A percentile compares a stretch with the other conserved stretches of the same genome.
These are phyloP conservation scores for Pseudococcus longispinus DNA, from an alignment of 2,888 invertebrate genomes.

Conservation along the genomic window DNA sequence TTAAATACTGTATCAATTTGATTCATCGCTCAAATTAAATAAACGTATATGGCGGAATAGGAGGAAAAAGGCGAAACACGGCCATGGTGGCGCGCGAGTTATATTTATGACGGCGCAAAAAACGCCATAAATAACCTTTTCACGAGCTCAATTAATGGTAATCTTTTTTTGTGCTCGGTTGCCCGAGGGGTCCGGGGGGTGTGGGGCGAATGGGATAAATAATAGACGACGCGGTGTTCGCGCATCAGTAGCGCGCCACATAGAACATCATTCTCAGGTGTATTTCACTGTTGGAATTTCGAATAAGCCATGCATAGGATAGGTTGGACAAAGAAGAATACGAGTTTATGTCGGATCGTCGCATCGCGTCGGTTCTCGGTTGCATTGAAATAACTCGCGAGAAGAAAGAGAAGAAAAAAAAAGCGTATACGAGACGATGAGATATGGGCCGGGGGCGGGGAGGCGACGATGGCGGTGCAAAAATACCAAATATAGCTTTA, in stretches of 20 bases:
- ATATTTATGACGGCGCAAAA: slow-evolving; percentile 32
- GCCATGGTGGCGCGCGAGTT: not conserved
- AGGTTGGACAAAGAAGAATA: not conserved
- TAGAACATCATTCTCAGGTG: slow-evolving; percentile 18
- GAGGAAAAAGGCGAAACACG: not conserved
- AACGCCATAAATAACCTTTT: slow-evolving; percentile 40
- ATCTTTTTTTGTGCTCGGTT: not conserved
- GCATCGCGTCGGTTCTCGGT: not conserved
- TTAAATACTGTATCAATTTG: slow-evolving; percentile 34
- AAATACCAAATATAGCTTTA: not conserved
- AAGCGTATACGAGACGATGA: not conserved
- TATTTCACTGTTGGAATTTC: not conserved
- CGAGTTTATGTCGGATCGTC: not conserved
- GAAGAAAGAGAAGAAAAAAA: not conserved
- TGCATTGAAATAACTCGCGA: not conserved
- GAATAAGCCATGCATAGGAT: not conserved
- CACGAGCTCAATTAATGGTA: slow-evolving; percentile 37
- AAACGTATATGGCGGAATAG: not conserved
- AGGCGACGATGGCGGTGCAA: not conserved
- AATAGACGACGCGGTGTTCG: not conserved
- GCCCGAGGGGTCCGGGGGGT: not conserved
- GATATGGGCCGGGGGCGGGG: not conserved
- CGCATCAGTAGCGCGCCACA: not conserved
- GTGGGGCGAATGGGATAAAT: not conserved
- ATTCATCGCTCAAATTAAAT: slow-evolving; percentile 28